Percentiles rank a stretch among this genome's conserved stretches.
Conservation (phyloP, 2,113 vertebrate genomes). For the Chlamydotis undulata region DNA sequence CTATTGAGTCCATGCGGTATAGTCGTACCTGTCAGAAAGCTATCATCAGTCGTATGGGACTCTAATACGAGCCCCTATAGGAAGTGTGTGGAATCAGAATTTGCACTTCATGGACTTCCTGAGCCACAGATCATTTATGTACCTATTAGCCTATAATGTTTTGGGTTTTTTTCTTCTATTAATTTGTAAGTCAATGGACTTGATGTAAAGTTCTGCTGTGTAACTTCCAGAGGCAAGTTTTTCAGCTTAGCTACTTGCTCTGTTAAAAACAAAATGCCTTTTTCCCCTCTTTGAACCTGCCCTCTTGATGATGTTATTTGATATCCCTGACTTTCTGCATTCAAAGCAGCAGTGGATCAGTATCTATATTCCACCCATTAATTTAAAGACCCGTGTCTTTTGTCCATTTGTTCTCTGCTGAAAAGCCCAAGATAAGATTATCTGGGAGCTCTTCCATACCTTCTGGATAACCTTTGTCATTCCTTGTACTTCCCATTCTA, state of each 20-base stretch:
- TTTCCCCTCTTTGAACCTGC: background rate
- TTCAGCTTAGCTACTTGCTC: background rate
- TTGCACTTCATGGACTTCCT: background rate
- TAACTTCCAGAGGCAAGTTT: background rate
- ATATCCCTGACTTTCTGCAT: background rate
- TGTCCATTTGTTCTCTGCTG: background rate
- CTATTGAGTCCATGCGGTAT: background rate
- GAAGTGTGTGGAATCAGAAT: background rate
- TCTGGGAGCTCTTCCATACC: background rate
- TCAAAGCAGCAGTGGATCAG: background rate
- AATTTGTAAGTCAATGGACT: background rate
- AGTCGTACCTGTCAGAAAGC: background rate
- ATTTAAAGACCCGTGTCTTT: background rate
- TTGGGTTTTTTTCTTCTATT: background rate
- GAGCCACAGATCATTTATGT: background rate
- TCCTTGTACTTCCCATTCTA: background rate
- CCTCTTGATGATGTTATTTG: background rate
- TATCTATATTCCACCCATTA: background rate
- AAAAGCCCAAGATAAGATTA: background rate
- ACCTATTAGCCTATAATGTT: background rate
- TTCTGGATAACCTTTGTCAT: background rate
- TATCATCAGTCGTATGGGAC: background rate
- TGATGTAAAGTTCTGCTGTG: background rate
- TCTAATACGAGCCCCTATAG: background rate
- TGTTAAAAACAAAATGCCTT: background rate